A percentile compares a stretch with the other conserved stretches of the same genome.
Evolutionary conservation across 1,140 invertebrate species (phyloP).

Genomic region (Hylyphantes graminicola): DNA sequence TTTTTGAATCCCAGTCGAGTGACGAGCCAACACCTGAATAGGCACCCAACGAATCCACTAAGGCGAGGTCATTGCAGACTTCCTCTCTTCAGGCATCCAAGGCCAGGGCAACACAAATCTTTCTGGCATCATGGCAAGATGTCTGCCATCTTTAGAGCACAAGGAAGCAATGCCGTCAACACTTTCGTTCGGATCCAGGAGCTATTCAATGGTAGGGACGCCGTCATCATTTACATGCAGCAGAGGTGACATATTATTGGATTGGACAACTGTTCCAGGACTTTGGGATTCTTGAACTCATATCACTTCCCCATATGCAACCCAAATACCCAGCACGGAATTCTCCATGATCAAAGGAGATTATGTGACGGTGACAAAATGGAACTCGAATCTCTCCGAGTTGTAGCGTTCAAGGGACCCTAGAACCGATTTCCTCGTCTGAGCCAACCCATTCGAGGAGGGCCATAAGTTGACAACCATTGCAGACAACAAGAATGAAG

Average conservation of each 20-base stretch:
- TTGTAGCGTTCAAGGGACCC: conserved; percentile 86
- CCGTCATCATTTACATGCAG: conserved; percentile 86
- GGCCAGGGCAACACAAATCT: conserved; percentile 86
- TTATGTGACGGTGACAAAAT: conserved; percentile 85
- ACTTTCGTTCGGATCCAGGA: conserved; percentile 94
- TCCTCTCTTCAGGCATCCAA: conserved; percentile 74
- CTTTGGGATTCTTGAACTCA: conserved; percentile 63
- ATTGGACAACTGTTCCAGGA: conserved; percentile 68
- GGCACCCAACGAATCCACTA: no score
- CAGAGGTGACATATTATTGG: conserved; percentile 78
- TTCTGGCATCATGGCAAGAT: conserved; percentile 98
- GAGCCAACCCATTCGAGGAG: conserved; percentile 73
- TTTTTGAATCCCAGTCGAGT: no score
- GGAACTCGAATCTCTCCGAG: conserved; percentile 91
- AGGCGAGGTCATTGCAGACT: conserved; percentile 75
- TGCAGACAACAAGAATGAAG: conserved; percentile 96
- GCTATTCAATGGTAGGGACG: conserved; percentile 82
- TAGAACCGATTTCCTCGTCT: conserved; percentile 22
- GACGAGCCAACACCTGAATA: no score
- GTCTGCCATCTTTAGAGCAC: conserved; percentile 88
- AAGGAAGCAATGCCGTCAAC: conserved; percentile 86
- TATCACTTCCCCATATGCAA: conserved; percentile 95
- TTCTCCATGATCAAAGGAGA: conserved; percentile 86
- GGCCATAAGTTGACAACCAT: conserved; percentile 96
- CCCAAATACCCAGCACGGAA: conserved; percentile 89